Base-by-base conservation (phyloP, 2,797 vertebrate species). In the Melanotaenia maccullochi region DNA sequence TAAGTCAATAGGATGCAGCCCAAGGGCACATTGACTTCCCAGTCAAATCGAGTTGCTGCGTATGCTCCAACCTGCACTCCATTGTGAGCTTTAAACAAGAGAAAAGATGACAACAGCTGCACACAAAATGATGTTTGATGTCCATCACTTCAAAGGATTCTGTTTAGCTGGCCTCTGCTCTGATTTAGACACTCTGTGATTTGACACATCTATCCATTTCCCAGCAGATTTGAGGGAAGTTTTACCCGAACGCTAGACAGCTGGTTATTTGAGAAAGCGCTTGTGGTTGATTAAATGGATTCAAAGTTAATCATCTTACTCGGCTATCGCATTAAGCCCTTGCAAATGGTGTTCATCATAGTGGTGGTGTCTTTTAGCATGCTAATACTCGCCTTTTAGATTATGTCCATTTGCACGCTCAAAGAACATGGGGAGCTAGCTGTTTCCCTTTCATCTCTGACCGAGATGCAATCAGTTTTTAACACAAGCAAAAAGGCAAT, bases 231-330 rank as follows among this genome's bases (percentile, higher is more conserved):
- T 77, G 83, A 90, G 71, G 63, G 71, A 84, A 70, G 76, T 85
- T 88, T 82, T 75, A 70, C 73, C 83, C 76, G 60, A 59, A 67
- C n/a, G 38, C 47, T 16, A 82, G 81, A 84, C 87, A 83, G 84
- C 87, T 81, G 76, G 85, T 79, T 86, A 82, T 92, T 90, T 87
- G 76, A 89, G 63, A 75, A 79, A 85, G 80, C 65, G 78, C 86
- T 83, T 59, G 83, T 65, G 71, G 83, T 86, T 90, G 90, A 93
- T 94, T 92, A 92, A 93, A 92, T 82, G 83, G 89, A 93, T 92
- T 90, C 85, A 89, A 85, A 93, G 91, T 91, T 92, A 93, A 92
- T 93, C 89, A 89, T 91, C 90, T 92, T 92, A 91, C 75, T 72
- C 83, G 63, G 85, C 85, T 90, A 92, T 89, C 85, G 25, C 84